Conservation (phyloP, 2,113 vertebrate genomes). For the Datnioides undecimradiatus region DNA sequence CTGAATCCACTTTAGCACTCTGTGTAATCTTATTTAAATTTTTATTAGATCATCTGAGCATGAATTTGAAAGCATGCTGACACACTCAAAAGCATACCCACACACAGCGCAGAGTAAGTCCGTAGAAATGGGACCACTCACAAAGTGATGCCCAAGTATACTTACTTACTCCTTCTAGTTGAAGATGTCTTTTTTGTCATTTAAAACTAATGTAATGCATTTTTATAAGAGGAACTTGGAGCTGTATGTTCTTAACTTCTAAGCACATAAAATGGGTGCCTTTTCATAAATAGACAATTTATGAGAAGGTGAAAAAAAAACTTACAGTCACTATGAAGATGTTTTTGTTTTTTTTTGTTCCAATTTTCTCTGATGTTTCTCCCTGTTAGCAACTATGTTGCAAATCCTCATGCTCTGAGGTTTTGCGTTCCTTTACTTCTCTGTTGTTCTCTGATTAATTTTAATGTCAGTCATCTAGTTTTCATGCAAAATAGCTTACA, state of each 20-base stretch:
- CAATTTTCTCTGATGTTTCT: slow-evolving; percentile 27
- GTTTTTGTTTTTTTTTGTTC: slow-evolving; percentile 49
- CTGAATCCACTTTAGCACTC: slow-evolving; percentile 28
- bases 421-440: slow-evolving; percentile 56
- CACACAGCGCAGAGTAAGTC: neutral
- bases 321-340: slow-evolving; percentile 43
- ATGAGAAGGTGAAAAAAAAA: slow-evolving; percentile 82
- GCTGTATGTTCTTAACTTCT: slow-evolving; percentile 58
- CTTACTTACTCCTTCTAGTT: slow-evolving; percentile 16
- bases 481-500: slow-evolving; percentile 1
- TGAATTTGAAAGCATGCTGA: slow-evolving; percentile 47
- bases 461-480: slow-evolving; percentile 18
- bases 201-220: slow-evolving; percentile 39
- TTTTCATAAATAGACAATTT: slow-evolving; percentile 86
- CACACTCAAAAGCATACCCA: neutral
- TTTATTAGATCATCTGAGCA: slow-evolving; percentile 18
- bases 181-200: slow-evolving; percentile 24
- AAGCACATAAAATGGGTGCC: slow-evolving; percentile 77
- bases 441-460: slow-evolving; percentile 20
- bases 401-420: slow-evolving; percentile 60
- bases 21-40: slow-evolving; percentile 9
- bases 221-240: slow-evolving; percentile 53
- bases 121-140: slow-evolving; percentile 3
- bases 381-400: slow-evolving; percentile 48
- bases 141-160: slow-evolving; percentile 3